Evolutionary conservation across 64 coral and sea anemone species (phyloP).

Genomic region (Acropora tenuis): DNA sequence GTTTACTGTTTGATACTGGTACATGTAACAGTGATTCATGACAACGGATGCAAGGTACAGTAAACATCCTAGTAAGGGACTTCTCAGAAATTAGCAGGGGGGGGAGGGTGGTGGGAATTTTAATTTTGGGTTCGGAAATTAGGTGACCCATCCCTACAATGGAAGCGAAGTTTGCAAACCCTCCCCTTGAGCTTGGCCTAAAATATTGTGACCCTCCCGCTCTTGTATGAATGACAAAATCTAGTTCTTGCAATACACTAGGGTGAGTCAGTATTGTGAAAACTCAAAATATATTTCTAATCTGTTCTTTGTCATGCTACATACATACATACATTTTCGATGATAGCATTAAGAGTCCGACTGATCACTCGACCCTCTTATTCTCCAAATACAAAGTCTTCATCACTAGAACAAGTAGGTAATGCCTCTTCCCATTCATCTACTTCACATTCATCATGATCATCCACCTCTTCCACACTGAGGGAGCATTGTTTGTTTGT

Average conservation of each 20-base stretch:
- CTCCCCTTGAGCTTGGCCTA: too few relatives aligned
- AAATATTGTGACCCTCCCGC: too few relatives aligned
- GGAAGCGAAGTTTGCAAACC: too few relatives aligned
- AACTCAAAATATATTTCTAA: too few relatives aligned
- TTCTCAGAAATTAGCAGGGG: too few relatives aligned
- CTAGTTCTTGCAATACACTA: too few relatives aligned
- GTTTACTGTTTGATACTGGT: not conserved
- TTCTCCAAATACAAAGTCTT: not conserved
- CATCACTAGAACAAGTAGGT: not conserved
- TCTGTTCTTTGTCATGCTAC: not conserved
- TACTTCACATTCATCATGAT: not conserved
- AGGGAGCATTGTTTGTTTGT: conserved; percentile 14
- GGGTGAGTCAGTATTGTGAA: too few relatives aligned
- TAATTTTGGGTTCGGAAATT: too few relatives aligned
- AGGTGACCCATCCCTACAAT: too few relatives aligned
- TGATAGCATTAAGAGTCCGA: not conserved
- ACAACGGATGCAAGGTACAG: not conserved
- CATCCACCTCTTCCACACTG: conserved; percentile 21
- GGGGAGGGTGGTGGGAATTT: too few relatives aligned
- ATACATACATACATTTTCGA: not conserved
- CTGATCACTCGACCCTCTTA: not conserved
- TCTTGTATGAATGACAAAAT: too few relatives aligned
- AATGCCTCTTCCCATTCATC: not conserved
- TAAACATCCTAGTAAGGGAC: not conserved
- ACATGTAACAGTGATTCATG: not conserved